Conservation (phyloP, 2,888 invertebrate species). For the Lissonota sp. region DNA sequence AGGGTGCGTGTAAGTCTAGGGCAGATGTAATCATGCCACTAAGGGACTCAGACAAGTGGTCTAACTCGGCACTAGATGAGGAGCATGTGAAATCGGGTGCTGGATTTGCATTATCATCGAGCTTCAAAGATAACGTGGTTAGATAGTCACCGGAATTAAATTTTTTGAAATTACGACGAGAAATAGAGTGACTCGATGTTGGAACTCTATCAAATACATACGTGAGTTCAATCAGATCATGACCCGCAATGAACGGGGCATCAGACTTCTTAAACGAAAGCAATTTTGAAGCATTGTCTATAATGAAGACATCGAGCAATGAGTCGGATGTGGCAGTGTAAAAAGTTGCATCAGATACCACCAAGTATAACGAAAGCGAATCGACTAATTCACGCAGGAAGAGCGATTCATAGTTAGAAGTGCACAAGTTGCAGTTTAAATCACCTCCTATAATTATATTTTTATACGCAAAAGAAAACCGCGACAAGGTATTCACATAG, state of each 20-base stretch:
- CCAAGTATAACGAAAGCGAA: neutral
- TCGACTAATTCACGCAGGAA: neutral
- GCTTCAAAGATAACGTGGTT: neutral
- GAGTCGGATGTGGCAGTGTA: neutral
- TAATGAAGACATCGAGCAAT: neutral
- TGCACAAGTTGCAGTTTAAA: neutral
- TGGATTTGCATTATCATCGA: neutral
- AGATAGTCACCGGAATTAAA: neutral
- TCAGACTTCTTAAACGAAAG: constrained; percentile 4
- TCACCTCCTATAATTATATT: constrained; percentile 18
- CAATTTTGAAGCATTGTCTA: neutral
- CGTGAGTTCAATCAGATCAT: constrained; percentile 15
- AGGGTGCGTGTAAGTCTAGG: neutral
- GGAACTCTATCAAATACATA: neutral
- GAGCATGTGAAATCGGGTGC: neutral
- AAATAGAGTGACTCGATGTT: neutral
- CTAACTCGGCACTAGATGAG: neutral
- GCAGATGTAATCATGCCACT: neutral
- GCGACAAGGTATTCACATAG: neutral
- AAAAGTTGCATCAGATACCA: neutral
- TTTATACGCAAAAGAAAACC: neutral
- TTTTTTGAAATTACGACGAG: neutral
- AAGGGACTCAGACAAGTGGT: neutral
- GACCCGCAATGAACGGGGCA: constrained; percentile 31
- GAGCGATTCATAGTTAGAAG: neutral